phyloP scores from a whole-genome alignment of 2,113 vertebrate species.

The Megaceryle maxima region DNA sequence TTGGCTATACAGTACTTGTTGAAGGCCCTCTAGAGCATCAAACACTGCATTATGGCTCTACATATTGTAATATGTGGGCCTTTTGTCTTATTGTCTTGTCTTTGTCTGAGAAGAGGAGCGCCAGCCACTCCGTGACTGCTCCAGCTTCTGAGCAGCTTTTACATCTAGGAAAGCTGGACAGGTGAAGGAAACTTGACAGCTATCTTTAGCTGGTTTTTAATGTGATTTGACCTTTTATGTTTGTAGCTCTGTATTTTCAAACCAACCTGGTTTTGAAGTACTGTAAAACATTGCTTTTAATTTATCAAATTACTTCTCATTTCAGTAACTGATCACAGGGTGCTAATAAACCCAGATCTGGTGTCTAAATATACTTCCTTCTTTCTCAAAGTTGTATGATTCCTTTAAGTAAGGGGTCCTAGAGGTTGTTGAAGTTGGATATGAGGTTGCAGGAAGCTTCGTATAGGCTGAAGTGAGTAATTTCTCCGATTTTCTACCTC shows the following conservation, averaged over 20 bases:
- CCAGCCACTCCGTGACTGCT: neutral
- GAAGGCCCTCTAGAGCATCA: constrained; percentile 73
- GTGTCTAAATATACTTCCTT: neutral
- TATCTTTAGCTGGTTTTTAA: neutral
- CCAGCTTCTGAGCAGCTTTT: constrained; percentile 4
- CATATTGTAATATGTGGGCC: constrained; percentile 2
- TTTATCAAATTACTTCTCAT: neutral
- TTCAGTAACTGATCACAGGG: neutral
- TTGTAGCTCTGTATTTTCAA: constrained; percentile 40
- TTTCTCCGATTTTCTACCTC: neutral
- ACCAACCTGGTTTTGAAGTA: constrained; percentile 10
- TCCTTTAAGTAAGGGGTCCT: neutral
- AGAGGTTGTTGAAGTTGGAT: neutral
- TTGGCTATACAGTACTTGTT: constrained; percentile 74
- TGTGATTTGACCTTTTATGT: neutral
- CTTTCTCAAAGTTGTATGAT: neutral
- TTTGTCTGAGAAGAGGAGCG: constrained; percentile 3
- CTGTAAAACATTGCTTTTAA: constrained; percentile 20
- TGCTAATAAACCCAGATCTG: neutral
- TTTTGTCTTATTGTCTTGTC: constrained; percentile 51
- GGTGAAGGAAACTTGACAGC: neutral
- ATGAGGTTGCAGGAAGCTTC: neutral
- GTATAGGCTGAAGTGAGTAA: neutral
- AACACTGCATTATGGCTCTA: constrained; percentile 44
- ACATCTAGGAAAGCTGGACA: neutral